These are phyloP conservation scores for Pelecanoides urinatrix DNA, from an alignment of 2,113 vertebrate genomes.

Conservation along the genomic window DNA sequence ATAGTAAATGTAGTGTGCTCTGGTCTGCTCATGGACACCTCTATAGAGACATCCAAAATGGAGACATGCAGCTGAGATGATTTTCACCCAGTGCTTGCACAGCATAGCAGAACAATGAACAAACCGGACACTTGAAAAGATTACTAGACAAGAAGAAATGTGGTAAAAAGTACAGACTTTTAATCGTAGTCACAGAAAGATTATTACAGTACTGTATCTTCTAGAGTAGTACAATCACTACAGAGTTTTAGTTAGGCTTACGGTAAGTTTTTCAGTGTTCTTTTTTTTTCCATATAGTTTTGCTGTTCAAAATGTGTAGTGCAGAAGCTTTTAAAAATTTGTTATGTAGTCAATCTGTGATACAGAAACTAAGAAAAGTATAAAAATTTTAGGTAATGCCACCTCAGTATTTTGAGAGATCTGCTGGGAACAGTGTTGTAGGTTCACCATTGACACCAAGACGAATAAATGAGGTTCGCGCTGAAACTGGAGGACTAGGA, in stretches of 20 bases:
- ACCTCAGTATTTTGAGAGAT: slow-evolving; percentile 84
- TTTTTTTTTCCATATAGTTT: background rate
- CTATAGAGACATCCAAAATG: fast-evolving
- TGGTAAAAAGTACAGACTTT: background rate
- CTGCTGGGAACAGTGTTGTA: slow-evolving; percentile 52
- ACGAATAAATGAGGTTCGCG: slow-evolving; percentile 74
- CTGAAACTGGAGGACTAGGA: slow-evolving; percentile 67
- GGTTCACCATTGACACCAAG: slow-evolving; percentile 69
- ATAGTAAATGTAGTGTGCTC: background rate
- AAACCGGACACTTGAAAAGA: background rate
- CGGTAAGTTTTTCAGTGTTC: background rate
- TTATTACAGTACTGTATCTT: background rate
- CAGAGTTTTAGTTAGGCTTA: background rate
- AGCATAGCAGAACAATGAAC: background rate
- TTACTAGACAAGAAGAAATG: background rate
- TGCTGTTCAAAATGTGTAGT: background rate
- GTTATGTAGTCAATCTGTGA: background rate
- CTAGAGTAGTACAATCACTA: background rate
- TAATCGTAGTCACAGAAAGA: background rate
- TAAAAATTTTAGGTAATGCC: slow-evolving; percentile 86
- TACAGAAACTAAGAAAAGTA: background rate
- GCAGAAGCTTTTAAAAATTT: background rate
- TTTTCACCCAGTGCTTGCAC: background rate
- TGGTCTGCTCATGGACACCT: no score
- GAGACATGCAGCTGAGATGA: background rate